Conservation (phyloP, 2,888 invertebrate genomes). For the Apomyelois bistriatella region DNA sequence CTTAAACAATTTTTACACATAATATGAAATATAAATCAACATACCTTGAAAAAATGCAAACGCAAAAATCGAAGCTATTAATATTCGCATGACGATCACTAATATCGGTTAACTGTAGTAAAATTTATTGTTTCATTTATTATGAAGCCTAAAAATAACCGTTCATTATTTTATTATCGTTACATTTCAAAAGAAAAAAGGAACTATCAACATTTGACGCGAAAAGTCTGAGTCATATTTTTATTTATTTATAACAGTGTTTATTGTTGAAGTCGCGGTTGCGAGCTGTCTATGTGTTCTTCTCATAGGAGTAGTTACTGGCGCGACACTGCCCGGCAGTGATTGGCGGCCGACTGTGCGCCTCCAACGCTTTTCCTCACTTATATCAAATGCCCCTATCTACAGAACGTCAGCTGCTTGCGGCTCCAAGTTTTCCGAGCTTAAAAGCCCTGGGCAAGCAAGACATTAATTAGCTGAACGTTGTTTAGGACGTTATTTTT, state of each 20-base stretch:
- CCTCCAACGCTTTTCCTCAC: constrained; percentile 50
- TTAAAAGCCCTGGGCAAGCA: constrained; percentile 14
- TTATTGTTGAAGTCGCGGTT: not conserved
- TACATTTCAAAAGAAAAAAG: no score
- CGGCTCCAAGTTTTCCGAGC: constrained; percentile 52
- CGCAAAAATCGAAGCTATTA: constrained; percentile 36
- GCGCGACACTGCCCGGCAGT: constrained; percentile 31
- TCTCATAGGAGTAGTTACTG: constrained; percentile 22
- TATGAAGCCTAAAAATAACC: not conserved
- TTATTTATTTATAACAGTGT: not conserved
- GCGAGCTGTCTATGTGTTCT: not conserved
- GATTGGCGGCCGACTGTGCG: constrained; percentile 48
- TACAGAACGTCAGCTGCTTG: constrained; percentile 62
- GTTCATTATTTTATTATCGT: no score
- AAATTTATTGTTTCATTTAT: not conserved
- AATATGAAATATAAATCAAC: constrained; percentile 19
- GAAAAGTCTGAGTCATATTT: not conserved
- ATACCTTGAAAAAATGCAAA: constrained; percentile 60
- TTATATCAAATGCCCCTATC: constrained; percentile 55
- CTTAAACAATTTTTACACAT: not conserved
- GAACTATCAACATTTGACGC: not conserved
- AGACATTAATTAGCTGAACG: not conserved
- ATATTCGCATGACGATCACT: constrained; percentile 32
- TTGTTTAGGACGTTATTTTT: not conserved
- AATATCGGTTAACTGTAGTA: not conserved